These are phyloP conservation scores for Holacanthella duospinosa DNA, from an alignment of 2,888 invertebrate species.

Conservation along the genomic window DNA sequence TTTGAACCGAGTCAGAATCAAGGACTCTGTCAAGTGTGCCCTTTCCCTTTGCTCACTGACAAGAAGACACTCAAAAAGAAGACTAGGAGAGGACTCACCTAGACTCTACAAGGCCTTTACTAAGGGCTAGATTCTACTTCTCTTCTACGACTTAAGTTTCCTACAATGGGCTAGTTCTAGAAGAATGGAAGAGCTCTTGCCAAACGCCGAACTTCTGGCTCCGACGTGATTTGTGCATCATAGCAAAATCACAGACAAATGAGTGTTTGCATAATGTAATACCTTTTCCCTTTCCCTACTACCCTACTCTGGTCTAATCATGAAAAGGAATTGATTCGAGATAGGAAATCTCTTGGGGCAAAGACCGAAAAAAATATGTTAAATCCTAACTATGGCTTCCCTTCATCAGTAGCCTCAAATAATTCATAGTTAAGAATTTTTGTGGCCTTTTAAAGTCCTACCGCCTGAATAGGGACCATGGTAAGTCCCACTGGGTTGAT, in stretches of 20 bases:
- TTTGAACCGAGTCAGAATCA: not conserved
- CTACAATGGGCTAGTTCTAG: not conserved
- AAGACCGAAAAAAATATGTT: no score
- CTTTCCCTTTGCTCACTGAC: not conserved
- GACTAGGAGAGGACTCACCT: not conserved
- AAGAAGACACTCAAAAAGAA: constrained; percentile 1
- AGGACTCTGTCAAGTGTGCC: not conserved
- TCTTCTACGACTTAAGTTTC: not conserved
- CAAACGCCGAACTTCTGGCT: not conserved
- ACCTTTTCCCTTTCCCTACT: not conserved
- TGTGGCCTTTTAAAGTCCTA: constrained; percentile 30
- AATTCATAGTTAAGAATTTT: no score
- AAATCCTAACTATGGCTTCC: no score
- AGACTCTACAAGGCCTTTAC: not conserved
- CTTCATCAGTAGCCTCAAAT: no score
- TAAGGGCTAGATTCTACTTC: not conserved
- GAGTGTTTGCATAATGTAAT: not conserved
- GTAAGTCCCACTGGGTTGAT: constrained; percentile 38
- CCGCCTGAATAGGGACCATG: constrained; percentile 38
- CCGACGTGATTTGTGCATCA: constrained; percentile 8
- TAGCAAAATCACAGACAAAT: constrained; percentile 9
- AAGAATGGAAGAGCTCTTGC: constrained; percentile 1
- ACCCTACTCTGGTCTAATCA: no score
- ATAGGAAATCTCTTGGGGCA: no score
- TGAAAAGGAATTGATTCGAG: no score